These are phyloP conservation scores for Leptoclinus maculatus DNA, from an alignment of 2,797 vertebrate species.

Conservation along the genomic window DNA sequence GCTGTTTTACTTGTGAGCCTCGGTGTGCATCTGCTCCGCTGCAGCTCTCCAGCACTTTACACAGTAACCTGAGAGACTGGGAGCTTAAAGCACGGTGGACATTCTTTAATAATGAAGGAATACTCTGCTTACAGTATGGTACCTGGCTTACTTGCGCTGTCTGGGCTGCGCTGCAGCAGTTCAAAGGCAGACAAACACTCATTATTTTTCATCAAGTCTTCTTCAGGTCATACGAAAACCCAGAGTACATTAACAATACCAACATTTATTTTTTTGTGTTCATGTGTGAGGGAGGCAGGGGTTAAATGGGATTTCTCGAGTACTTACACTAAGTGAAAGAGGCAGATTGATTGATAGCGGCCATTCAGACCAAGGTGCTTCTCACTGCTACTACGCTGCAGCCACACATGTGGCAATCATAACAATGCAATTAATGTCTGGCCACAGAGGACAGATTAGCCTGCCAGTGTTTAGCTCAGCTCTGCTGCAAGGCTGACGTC, in stretches of 20 bases:
- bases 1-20: conserved; percentile 32
- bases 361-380: conserved; percentile 33
- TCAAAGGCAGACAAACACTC: conserved; percentile 40
- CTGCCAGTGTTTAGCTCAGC: conserved; percentile 67
- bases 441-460: conserved; percentile 79
- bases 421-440: conserved; percentile 69
- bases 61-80: conserved; percentile 71
- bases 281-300: not conserved
- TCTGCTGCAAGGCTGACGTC: conserved; percentile 84
- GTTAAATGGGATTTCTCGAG: conserved; percentile 17
- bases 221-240: conserved; percentile 4
- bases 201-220: conserved; percentile 27
- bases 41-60: conserved; percentile 63
- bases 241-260: not conserved
- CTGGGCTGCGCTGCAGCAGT: conserved; percentile 7
- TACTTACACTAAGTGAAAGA: conserved; percentile 16
- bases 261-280: conserved; percentile 7
- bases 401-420: conserved; percentile 63
- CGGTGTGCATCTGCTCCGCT: conserved; percentile 59
- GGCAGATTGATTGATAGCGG: conserved; percentile 45
- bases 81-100: conserved; percentile 61
- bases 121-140: conserved; percentile 64
- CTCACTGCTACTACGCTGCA: conserved; percentile 22
- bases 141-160: conserved; percentile 39
- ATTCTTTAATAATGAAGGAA: conserved; percentile 80